Evolutionary conservation across 1,140 invertebrate genomes (phyloP), one percentile per base, ranked within the genome.

Genomic region (Ylistrum balloti): DNA sequence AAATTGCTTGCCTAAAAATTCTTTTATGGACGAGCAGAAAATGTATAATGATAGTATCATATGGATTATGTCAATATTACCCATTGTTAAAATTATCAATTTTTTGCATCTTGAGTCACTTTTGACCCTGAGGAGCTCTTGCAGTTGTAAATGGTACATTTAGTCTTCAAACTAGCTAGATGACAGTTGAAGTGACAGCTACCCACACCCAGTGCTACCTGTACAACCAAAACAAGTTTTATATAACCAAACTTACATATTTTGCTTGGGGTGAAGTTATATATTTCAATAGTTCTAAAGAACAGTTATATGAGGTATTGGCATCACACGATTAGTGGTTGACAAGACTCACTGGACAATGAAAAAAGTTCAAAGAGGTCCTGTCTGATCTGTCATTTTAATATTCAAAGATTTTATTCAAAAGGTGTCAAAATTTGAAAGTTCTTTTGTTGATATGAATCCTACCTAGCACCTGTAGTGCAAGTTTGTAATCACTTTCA

Each of bases 31-130:
- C 56, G 28, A 74, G 9, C 56, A n/a, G 28, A 38, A 38, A 85
- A 89, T 33, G 34, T 85, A 28, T 33, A 20, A 28, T 34, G 28
- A 87, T 34, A 22, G 48, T 90, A 33, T 48, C 34, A 90, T 48
- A 56, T 48, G 41, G n/a, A 33, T 74, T 56, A 45, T 87, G 35
- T 33, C 35, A 33, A 34, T 33, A n/a, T 74, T 45, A 20, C 22
- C 86, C 56, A 86, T 38, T 88, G 87, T 88, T 85, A 90, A 88
- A 85, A 88, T 88, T 90, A 74, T 88, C 33, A 33, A 88, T 13
- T 28, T 90, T 56, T 34, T 87, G 86, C 86, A n/a, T 56, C 33
- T 56, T 33, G 35, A 87, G n/a, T 34, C 45, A 34, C 15, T 38
- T 90, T 32, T 86, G 22, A 33, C 22, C 33, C 45, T 90, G 56